These are phyloP conservation scores for Blennius ocellaris DNA, from an alignment of 2,113 vertebrate genomes.

Conservation along the genomic window DNA sequence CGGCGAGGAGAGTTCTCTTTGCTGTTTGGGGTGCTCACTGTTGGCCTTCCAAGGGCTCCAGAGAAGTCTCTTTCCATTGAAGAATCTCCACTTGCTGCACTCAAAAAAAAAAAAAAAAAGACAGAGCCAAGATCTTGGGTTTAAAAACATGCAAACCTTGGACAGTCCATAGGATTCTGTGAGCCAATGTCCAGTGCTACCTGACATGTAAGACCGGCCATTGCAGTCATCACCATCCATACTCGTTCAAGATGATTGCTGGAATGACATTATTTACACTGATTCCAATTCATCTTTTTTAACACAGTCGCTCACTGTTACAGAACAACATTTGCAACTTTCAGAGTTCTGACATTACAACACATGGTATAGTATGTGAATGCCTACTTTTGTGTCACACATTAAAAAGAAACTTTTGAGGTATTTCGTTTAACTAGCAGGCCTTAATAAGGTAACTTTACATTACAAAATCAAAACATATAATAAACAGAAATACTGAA, in stretches of 20 bases:
- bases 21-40: constrained; percentile 96
- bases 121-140: constrained; percentile 5
- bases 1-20: constrained; percentile 94
- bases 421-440: not conserved
- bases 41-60: constrained; percentile 89
- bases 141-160: not conserved
- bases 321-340: not conserved
- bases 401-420: not conserved
- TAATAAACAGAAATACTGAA: no score
- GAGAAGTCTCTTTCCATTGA: constrained; percentile 97
- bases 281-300: not conserved
- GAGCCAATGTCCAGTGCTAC: constrained; percentile 69
- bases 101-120: constrained; percentile 35
- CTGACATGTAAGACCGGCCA: constrained; percentile 91
- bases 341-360: constrained; percentile 1
- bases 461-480: no score
- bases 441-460: not conserved
- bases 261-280: constrained; percentile 68
- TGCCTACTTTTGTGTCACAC: not conserved
- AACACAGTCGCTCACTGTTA: not conserved
- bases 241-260: constrained; percentile 83
- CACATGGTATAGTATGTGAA: not conserved
- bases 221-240: constrained; percentile 98
- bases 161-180: not conserved
- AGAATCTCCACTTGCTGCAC: constrained; percentile 91